phyloP scores from a whole-genome alignment of 23 tunicate species.

The Trididemnum miniatum region DNA sequence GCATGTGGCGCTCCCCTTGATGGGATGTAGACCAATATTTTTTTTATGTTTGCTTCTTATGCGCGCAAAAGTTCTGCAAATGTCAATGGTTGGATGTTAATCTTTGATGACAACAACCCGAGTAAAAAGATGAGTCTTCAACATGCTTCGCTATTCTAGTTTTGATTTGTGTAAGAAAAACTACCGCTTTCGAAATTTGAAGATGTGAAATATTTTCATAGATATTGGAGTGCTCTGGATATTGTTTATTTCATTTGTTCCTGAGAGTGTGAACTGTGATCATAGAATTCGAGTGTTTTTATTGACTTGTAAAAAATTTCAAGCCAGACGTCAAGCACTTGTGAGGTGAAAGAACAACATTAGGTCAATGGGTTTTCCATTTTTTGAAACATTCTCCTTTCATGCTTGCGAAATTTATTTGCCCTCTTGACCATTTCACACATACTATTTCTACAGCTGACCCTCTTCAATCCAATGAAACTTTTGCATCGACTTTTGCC shows the following conservation, averaged over 20 bases:
- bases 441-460: background rate
- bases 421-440: background rate
- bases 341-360: background rate
- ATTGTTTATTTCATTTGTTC: background rate
- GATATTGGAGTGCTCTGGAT: too few relatives aligned
- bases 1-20: too few relatives aligned
- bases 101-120: too few relatives aligned
- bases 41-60: too few relatives aligned
- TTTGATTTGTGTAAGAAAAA: too few relatives aligned
- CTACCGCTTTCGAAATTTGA: too few relatives aligned
- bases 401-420: background rate
- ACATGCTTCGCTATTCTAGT: too few relatives aligned
- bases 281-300: background rate
- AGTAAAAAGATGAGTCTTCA: too few relatives aligned
- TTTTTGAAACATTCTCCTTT: background rate
- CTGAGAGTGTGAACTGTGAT: background rate
- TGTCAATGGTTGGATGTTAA: too few relatives aligned
- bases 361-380: slow-evolving; percentile 21
- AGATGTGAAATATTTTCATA: too few relatives aligned
- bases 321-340: background rate
- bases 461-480: background rate
- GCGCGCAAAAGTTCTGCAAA: too few relatives aligned
- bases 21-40: too few relatives aligned
- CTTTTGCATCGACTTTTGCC: background rate
- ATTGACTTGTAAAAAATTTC: background rate